phyloP scores from a whole-genome alignment of 2,113 vertebrate species.

The Esox niger region DNA sequence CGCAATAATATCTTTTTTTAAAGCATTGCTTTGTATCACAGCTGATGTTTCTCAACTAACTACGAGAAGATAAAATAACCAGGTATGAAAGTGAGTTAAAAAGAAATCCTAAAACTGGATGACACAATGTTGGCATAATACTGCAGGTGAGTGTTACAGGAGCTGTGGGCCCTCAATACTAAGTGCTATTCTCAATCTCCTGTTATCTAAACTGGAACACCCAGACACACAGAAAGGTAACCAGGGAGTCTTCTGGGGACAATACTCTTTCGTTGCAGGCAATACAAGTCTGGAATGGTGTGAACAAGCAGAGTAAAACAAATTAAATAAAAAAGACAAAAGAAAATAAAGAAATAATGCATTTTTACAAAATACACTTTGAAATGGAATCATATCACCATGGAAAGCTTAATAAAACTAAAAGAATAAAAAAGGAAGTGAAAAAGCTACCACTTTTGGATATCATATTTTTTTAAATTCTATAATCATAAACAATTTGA shows the following conservation, averaged over 20 bases:
- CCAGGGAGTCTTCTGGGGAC: constrained; percentile 39
- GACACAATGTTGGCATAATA: constrained; percentile 63
- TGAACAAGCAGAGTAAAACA: constrained; percentile 62
- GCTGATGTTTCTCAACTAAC: constrained; percentile 70
- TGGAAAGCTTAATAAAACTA: constrained; percentile 67
- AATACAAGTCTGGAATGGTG: constrained; percentile 72
- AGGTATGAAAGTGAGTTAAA: constrained; percentile 46
- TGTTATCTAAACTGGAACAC: constrained; percentile 44
- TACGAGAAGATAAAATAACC: constrained; percentile 57
- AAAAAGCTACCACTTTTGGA: constrained; percentile 66
- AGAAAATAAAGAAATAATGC: too few species aligned
- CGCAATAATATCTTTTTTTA: constrained; percentile 68
- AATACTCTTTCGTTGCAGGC: constrained; percentile 61
- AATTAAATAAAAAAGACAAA: constrained; percentile 49
- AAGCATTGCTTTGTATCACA: constrained; percentile 66
- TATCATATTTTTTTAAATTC: constrained; percentile 58
- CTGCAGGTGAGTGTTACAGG: constrained; percentile 49
- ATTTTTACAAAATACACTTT: constrained; percentile 56
- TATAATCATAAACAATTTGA: constrained; percentile 60
- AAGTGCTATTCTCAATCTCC: constrained; percentile 72
- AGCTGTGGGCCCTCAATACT: constrained; percentile 16
- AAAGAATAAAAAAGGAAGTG: constrained; percentile 59
- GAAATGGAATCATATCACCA: constrained; percentile 60
- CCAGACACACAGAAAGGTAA: constrained; percentile 26
- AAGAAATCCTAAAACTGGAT: constrained; percentile 2